These are phyloP conservation scores for Eurystomus glaucurus DNA, from an alignment of 2,797 vertebrate genomes.

Conservation along the genomic window DNA sequence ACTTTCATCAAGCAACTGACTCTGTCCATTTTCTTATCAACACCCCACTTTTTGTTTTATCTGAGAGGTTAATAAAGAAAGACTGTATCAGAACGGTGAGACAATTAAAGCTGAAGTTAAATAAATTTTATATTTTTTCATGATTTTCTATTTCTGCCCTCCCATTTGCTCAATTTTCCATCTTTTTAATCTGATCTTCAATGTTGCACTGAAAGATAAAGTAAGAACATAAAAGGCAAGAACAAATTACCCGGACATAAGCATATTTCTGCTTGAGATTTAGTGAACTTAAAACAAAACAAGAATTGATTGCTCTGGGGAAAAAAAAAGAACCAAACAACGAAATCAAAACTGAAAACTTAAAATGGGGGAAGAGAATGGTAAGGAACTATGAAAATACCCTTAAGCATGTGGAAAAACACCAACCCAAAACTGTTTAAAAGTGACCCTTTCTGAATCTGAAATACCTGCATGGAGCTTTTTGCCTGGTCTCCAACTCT, in stretches of 20 bases:
- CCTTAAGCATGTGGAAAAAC: accelerated
- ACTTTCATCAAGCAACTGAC: background rate
- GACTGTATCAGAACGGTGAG: background rate
- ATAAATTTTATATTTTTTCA: background rate
- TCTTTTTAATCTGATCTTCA: background rate
- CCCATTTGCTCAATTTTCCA: background rate
- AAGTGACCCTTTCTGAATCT: background rate
- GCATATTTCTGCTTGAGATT: background rate
- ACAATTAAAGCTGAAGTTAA: background rate
- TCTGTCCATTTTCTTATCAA: background rate
- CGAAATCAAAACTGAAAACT: accelerated
- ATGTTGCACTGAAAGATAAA: background rate
- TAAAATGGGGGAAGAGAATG: background rate
- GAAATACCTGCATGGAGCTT: background rate
- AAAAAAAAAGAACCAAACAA: background rate
- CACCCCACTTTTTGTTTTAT: accelerated
- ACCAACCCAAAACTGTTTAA: accelerated
- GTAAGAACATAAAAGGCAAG: background rate
- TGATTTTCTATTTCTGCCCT: background rate
- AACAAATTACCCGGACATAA: background rate
- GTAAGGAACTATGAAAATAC: background rate
- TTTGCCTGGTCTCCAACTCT: background rate
- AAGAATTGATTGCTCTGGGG: background rate
- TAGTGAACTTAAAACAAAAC: background rate
- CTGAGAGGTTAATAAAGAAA: background rate